Conservation (phyloP, 2,113 vertebrate species). For the Hippocampus guttulatus region DNA sequence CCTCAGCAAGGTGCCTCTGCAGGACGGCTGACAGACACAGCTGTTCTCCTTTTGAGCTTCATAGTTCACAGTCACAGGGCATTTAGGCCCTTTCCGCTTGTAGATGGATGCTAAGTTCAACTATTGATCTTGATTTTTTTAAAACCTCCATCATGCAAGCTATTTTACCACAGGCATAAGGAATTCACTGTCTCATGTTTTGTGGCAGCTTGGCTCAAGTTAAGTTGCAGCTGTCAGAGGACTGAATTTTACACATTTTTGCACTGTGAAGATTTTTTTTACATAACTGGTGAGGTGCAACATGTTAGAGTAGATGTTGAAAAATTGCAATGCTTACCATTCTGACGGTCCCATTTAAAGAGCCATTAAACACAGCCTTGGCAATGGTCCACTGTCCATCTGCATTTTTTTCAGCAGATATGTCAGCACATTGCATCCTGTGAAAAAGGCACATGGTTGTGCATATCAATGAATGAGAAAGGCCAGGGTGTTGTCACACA, state of each 20-base stretch:
- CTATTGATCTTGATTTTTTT: constrained; percentile 17
- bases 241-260: not conserved
- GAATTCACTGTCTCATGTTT: constrained; percentile 68
- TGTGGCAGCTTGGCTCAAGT: constrained; percentile 58
- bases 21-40: constrained; percentile 49
- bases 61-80: not conserved
- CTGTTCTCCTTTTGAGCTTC: no score
- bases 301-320: not conserved
- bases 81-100: constrained; percentile 15
- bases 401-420: constrained; percentile 37
- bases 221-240: not conserved
- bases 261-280: not conserved
- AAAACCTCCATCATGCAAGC: constrained; percentile 8
- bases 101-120: constrained; percentile 33
- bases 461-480: not conserved
- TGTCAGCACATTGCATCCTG: constrained; percentile 69
- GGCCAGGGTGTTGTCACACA: not conserved
- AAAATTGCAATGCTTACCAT: constrained; percentile 55
- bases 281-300: not conserved
- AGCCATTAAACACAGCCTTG: constrained; percentile 54
- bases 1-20: constrained; percentile 48
- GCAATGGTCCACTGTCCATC: constrained; percentile 61
- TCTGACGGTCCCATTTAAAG: constrained; percentile 60
- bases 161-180: constrained; percentile 32
- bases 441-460: not conserved